Base-by-base conservation (phyloP, 2,888 invertebrate genomes). In the Teinopalpus imperialis region DNA sequence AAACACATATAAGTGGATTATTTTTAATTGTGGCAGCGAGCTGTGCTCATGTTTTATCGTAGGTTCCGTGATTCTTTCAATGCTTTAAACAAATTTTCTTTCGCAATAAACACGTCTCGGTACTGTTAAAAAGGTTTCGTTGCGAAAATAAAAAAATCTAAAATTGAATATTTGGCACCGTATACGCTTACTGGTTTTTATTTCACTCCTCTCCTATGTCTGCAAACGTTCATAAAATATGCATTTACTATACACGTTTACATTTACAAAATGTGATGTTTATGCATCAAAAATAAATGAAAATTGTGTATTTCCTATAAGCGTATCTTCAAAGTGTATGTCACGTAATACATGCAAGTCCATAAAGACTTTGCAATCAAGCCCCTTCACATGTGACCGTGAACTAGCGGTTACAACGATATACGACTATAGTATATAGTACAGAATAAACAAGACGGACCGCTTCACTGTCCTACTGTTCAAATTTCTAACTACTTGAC, bases 301-400 rank as follows among this genome's bases (percentile, higher is more conserved):
- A 29, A 21, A 30, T 37, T 36, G 13, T 36, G 16, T 24, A 20
- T 46, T 35, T 24, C 16, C 39, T 23, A 30, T 35, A 30, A 41
- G 29, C 29, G 20, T 39, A 32, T 9, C 9, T 40, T 43, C 35
- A 40, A 21, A 40, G 40, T 13, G 26, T 30, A 29, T 30, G 43
- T 35, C 46, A 46, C 39, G 34, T 46, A 46, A 40, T 32, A 49
- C 32, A 48, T 62, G 67, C 68, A 69, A 70, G 63, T 66, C 59
- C 57, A 59, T 49, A 44, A 58, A 54, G 48, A 52, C 49, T 35
- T 46, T 65, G 74, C 73, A 81, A 82, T 80, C 76, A 80, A 69
- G 70, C 56, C 74, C 66, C 73, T 75, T 77, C 72, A 70, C 57
- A 56, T 59, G 63, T 74, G 78, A 63, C 75, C 77, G 61, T 81